Evolutionary conservation across 2,797 vertebrate genomes (phyloP).

Genomic region (Vespertilio murinus): DNA sequence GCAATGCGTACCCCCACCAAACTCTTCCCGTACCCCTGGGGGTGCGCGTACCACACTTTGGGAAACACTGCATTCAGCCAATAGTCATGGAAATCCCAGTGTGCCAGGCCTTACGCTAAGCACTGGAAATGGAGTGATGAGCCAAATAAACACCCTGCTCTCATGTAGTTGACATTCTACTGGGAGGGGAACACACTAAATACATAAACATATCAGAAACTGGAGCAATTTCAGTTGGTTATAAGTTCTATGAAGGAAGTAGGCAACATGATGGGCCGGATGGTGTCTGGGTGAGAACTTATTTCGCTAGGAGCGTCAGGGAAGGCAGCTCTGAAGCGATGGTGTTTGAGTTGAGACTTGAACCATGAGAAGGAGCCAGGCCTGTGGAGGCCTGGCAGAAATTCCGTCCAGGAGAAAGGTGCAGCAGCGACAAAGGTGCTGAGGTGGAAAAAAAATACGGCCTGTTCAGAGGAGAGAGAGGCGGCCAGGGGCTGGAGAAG

Average conservation of each 20-base stretch:
- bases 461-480: not conserved
- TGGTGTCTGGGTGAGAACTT: not conserved
- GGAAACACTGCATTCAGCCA: not conserved
- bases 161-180: not conserved
- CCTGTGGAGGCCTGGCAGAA: not conserved
- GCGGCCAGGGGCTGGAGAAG: accelerated
- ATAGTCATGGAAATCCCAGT: not conserved
- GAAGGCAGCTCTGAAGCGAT: not conserved
- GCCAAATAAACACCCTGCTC: not conserved
- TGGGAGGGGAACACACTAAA: not conserved
- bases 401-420: not conserved
- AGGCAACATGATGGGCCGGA: not conserved
- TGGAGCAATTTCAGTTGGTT: not conserved
- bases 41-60: too few species aligned
- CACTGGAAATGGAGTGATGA: not conserved
- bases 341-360: not conserved
- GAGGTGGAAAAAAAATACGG: not conserved
- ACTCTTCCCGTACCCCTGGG: too few species aligned
- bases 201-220: not conserved
- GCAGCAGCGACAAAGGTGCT: too few species aligned
- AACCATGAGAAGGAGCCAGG: not conserved
- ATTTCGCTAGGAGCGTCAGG: not conserved
- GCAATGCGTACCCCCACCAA: too few species aligned
- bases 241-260: not conserved
- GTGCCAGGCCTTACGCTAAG: not conserved